A percentile compares a stretch with the other conserved stretches of the same genome.
Conservation (phyloP, 1,140 invertebrate species). For the Drosophila ogumai region DNA sequence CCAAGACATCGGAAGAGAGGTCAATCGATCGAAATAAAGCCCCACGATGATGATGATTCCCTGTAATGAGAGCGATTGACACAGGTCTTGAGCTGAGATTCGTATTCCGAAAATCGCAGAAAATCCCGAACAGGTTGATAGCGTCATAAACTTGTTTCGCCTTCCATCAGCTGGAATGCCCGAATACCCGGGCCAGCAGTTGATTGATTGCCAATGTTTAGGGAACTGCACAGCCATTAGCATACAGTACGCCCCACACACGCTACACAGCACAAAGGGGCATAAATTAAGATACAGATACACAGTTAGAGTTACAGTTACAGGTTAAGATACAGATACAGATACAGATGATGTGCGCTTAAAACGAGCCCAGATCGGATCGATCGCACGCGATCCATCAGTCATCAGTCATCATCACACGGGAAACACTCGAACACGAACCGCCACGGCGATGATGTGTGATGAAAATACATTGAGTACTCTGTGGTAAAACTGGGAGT, state of each 20-base stretch:
- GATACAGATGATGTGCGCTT: conserved; percentile 50
- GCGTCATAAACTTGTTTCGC: conserved; percentile 71
- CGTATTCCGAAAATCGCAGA: conserved; percentile 20
- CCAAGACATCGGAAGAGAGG: conserved; percentile 25
- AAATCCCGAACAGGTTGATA: conserved; percentile 38
- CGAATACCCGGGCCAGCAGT: conserved; percentile 18
- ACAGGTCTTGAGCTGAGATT: conserved; percentile 1
- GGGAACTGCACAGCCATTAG: conserved; percentile 66
- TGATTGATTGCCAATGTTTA: conserved; percentile 62
- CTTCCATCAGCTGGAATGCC: conserved; percentile 39
- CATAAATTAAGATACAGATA: conserved; percentile 66
- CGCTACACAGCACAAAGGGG: conserved; percentile 48
- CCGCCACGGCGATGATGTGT: conserved; percentile 1
- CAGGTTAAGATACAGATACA: background rate
- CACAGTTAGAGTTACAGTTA: conserved; percentile 9
- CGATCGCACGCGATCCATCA: conserved; percentile 52
- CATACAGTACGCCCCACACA: conserved; percentile 34
- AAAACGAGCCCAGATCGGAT: conserved; percentile 43
- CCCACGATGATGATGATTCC: conserved; percentile 3
- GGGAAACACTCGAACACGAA: conserved; percentile 50
- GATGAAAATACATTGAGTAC: conserved; percentile 7
- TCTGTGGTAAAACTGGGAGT: background rate
- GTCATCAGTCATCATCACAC: conserved; percentile 61
- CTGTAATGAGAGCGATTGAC: conserved; percentile 41
- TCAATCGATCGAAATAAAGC: conserved; percentile 13